Evolutionary conservation across 1,140 invertebrate species (phyloP).

Genomic region (Trypoxylus dichotomus): DNA sequence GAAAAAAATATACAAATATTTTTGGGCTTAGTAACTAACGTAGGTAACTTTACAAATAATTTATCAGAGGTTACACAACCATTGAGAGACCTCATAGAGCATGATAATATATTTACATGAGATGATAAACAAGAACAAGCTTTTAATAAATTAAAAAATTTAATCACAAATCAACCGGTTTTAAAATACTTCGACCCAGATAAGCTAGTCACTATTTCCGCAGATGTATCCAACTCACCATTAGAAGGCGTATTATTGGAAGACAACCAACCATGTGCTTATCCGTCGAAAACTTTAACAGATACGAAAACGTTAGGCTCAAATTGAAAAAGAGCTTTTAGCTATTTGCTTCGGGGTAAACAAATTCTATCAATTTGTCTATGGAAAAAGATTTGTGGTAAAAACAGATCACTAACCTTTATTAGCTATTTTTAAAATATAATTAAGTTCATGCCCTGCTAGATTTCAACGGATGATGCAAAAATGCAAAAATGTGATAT

Average conservation of each 20-base stretch:
- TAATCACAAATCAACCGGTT: not conserved
- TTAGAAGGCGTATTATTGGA: conserved; percentile 50
- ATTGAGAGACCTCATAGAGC: not conserved
- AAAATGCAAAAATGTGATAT: conserved; percentile 40
- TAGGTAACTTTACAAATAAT: not conserved
- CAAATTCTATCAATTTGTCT: conserved; percentile 45
- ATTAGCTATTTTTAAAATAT: conserved; percentile 44
- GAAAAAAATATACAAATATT: no score
- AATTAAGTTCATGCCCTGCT: conserved; percentile 34
- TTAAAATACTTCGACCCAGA: not conserved
- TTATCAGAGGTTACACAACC: not conserved
- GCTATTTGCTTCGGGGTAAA: conserved; percentile 41
- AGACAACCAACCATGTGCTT: conserved; percentile 45
- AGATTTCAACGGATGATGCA: conserved; percentile 41
- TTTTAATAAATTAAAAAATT: not conserved
- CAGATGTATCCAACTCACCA: conserved; percentile 49
- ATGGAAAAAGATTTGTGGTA: conserved; percentile 38
- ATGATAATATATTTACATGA: not conserved
- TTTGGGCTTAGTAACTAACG: no score
- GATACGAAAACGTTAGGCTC: conserved; percentile 49
- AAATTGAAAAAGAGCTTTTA: conserved; percentile 42
- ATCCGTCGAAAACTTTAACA: conserved; percentile 50
- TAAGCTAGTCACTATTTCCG: not conserved
- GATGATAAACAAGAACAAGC: not conserved
- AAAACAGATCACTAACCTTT: conserved; percentile 46